These are phyloP conservation scores for Rhinella marina DNA, from an alignment of 2,797 vertebrate species.

Conservation along the genomic window DNA sequence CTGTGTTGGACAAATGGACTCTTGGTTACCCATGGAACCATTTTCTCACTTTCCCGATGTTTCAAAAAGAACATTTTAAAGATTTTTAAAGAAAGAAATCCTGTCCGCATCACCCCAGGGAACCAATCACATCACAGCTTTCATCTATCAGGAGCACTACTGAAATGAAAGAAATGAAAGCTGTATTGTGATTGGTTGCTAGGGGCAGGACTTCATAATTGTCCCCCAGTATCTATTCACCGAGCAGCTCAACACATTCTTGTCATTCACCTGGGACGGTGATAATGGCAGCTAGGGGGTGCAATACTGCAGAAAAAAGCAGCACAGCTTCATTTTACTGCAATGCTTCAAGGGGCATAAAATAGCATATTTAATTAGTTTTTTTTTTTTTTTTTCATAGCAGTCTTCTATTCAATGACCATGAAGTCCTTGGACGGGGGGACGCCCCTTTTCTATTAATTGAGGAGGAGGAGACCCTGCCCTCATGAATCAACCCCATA, in stretches of 20 bases:
- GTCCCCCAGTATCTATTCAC: too few relatives aligned
- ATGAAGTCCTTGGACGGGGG: too few relatives aligned
- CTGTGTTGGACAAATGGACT: conserved; percentile 45
- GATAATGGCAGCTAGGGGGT: background rate
- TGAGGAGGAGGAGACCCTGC: too few relatives aligned
- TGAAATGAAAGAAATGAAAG: too few relatives aligned
- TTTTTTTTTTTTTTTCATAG: too few relatives aligned
- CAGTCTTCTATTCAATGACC: too few relatives aligned
- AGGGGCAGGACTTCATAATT: too few relatives aligned
- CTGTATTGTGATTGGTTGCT: too few relatives aligned
- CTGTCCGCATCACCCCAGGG: too few relatives aligned
- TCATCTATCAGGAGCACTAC: too few relatives aligned
- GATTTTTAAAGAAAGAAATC: background rate
- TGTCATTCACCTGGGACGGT: background rate
- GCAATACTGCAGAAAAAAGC: background rate
- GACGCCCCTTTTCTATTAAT: too few relatives aligned
- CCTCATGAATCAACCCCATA: background rate
- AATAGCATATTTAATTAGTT: background rate
- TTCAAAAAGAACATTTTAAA: conserved; percentile 18
- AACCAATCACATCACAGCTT: too few relatives aligned
- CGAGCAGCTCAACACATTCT: background rate
- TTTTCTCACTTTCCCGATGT: conserved; percentile 11
- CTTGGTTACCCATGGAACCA: conserved; percentile 7
- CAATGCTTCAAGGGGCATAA: background rate
- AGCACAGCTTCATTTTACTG: background rate